Conservation (phyloP, 2,888 invertebrate genomes). For the Cerastis leucographa region DNA sequence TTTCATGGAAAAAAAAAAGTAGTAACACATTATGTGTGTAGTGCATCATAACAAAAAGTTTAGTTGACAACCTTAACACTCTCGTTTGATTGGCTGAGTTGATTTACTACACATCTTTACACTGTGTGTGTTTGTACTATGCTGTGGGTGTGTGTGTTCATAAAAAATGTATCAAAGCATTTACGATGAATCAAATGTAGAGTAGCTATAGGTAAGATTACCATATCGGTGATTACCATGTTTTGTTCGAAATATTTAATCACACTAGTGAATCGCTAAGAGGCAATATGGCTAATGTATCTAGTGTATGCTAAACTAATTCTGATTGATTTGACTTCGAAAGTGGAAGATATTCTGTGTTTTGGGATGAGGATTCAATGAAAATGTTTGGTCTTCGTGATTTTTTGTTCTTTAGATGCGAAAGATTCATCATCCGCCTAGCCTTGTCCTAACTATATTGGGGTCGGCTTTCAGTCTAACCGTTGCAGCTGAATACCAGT, state of each 20-base stretch:
- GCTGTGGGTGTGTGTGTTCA: too few relatives aligned
- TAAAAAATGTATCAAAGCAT: neutral
- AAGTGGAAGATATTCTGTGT: neutral
- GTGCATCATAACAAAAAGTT: neutral
- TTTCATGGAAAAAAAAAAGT: neutral
- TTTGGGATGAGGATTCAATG: neutral
- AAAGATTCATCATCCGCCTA: too few relatives aligned
- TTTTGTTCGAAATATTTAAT: slow-evolving; percentile 11
- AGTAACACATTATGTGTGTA: neutral
- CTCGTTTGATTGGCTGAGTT: neutral
- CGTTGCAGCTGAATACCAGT: too few relatives aligned
- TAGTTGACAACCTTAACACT: too few relatives aligned
- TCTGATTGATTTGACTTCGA: neutral
- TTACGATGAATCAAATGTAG: slow-evolving; percentile 14
- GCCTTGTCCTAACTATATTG: too few relatives aligned
- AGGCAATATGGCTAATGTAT: neutral
- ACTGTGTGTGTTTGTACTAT: neutral
- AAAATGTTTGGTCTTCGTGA: neutral
- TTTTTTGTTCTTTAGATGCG: too few relatives aligned
- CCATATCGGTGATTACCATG: neutral
- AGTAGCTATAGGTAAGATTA: neutral
- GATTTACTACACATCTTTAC: neutral
- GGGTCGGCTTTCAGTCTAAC: too few relatives aligned
- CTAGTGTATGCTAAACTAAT: neutral
- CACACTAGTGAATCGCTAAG: neutral